Evolutionary conservation across 2,797 vertebrate species (phyloP).

Genomic region (Platalea minor): DNA sequence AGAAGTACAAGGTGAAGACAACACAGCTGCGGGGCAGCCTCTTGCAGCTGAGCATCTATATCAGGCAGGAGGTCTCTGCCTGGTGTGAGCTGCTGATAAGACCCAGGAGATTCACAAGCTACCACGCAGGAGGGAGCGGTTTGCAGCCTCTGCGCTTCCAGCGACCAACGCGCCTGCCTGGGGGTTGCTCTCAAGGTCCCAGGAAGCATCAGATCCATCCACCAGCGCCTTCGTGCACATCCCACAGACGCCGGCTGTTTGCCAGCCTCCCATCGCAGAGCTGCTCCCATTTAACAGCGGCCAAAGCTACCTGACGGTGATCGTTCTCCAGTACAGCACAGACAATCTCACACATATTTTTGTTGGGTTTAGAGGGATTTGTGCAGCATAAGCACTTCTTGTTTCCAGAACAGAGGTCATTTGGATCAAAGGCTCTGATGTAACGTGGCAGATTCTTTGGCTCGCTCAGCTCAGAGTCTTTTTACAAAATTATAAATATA

Average conservation of each 20-base stretch:
- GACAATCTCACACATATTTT: not conserved
- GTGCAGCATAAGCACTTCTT: not conserved
- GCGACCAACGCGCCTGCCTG: not conserved
- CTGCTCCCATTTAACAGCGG: not conserved
- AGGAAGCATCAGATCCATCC: not conserved
- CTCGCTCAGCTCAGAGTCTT: not conserved
- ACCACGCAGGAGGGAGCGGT: not conserved
- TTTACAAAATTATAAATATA: constrained; percentile 30
- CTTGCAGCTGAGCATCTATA: not conserved
- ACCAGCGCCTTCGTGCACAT: not conserved
- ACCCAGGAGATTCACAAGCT: not conserved
- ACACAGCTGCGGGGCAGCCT: constrained; percentile 10
- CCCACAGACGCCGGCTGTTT: not conserved
- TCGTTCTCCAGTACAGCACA: not conserved
- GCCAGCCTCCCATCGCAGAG: not conserved
- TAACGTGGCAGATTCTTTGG: not conserved
- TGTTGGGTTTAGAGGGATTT: not conserved
- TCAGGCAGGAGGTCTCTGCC: constrained; percentile 1
- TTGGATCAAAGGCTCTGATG: constrained; percentile 40
- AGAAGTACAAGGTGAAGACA: not conserved
- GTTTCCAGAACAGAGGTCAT: not conserved
- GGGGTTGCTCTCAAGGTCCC: not conserved
- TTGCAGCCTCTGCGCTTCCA: not conserved
- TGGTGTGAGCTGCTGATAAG: constrained; percentile 39
- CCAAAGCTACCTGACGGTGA: not conserved